Evolutionary conservation across 1,140 invertebrate species (phyloP), one percentile per base, ranked within the genome.

Genomic region (Hypothenemus hampei): DNA sequence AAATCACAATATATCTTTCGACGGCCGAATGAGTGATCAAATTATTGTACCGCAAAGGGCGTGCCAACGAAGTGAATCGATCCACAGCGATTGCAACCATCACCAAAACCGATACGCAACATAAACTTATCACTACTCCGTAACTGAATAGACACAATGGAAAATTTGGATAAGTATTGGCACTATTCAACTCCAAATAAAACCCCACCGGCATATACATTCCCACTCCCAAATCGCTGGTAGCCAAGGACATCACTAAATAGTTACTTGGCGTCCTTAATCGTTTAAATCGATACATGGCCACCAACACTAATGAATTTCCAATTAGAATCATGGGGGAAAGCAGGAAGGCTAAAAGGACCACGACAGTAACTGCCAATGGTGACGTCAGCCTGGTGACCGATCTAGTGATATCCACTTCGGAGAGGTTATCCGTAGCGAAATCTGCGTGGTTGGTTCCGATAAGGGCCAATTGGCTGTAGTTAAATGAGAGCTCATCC

Each of bases 151-250:
- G 68, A 64, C 81, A 83, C 11, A 81, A 55, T 6, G 65, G 63
- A n/a, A 72, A 65, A 35, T 70, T 63, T 13, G 68, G 69, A 24
- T 67, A 72, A 47, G 73, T 70, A 36, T 67, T 69, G 13, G 63
- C 43, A 19, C 74, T 71, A 13, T 74, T 73, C n/a, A 81, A 68
- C 60, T 83, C 79, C 50, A 81, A 66, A 58, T 80, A 77, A 45
- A 81, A 75, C 0, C 80, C 80, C 13, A 85, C 75, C 0, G 86
- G 86, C 76, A 89, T 82, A 57, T 85, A 77, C 40, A 87, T 71
- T 0, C 84, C 86, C 20, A 88, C 81, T n/a, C 83, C 78, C 13
- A 87, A 73, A 68, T 89, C 87, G 4, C 83, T 82, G 21, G 85
- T 73, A 0, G 86, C 85, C 41, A 89, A 70, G 2, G 84, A 86